Evolutionary conservation across 2,113 vertebrate genomes (phyloP).

Genomic region (Paraplagusia blochii): DNA sequence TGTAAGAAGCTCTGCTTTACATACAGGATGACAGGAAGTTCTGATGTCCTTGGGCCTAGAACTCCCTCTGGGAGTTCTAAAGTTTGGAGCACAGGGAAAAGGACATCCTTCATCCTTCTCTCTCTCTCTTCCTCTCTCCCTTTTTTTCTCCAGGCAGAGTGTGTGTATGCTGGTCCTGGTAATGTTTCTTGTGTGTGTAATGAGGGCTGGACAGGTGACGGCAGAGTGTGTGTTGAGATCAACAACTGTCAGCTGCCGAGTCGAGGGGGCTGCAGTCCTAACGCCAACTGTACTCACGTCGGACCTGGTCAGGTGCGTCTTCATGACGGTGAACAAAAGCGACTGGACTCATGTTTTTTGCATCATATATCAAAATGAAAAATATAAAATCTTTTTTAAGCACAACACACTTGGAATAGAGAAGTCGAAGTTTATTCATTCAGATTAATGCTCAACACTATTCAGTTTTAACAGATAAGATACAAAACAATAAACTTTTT

Average conservation of each 20-base stretch:
- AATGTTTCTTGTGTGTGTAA: constrained; percentile 79
- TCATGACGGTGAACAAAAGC: neutral
- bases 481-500: too few species aligned
- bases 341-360: neutral
- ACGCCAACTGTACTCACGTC: constrained; percentile 79
- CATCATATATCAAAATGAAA: too few species aligned
- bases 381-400: too few species aligned
- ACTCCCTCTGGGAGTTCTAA: too few species aligned
- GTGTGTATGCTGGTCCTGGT: constrained; percentile 74
- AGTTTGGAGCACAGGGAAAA: too few species aligned
- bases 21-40: too few species aligned
- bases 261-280: constrained; percentile 81
- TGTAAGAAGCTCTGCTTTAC: constrained; percentile 69
- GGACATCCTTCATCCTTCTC: neutral
- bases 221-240: constrained; percentile 81
- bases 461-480: too few species aligned
- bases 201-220: constrained; percentile 89
- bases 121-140: neutral
- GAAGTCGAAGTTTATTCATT: too few species aligned
- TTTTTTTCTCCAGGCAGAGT: constrained; percentile 77
- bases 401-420: too few species aligned
- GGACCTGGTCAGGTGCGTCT: constrained; percentile 87
- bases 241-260: constrained; percentile 82
- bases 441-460: too few species aligned
- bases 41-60: too few species aligned